Base-by-base conservation (phyloP, 92 coral and sea anemone genomes). In the Porites lobata region DNA sequence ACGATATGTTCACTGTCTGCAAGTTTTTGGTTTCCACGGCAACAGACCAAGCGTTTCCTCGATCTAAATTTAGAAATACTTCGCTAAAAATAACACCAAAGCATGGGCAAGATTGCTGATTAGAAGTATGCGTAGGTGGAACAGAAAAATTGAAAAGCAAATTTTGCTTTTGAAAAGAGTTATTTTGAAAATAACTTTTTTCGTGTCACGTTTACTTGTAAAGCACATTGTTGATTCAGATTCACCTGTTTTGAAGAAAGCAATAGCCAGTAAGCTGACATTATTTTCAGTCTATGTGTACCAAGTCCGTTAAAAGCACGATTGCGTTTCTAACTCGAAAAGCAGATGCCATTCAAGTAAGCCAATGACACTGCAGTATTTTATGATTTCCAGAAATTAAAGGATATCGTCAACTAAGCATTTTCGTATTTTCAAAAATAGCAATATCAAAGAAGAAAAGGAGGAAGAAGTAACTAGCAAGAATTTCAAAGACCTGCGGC, bases 311-410 rank as follows among this genome's bases (percentile, higher is more conserved):
- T 8, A 68, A 14, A 9, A 50, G 19, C 24, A 1, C 32, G 50
- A 14, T 53, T 54, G 85, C 21, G 7, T 64, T 18, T 26, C 73
- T 76, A 68, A 54, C 74, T 76, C 53, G 19, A 24, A 26, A 13
- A 7, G 32, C 85, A 81, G 85, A 68, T 81, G 85, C 58, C 63
- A 53, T 26, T 24, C 19, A 67, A 50, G 21, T 81, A 66, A 81
- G 52, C 85, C 85, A 53, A 81, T 52, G 66, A 53, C 53, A 29
- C 56, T 8, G 29, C 65, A 56, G 85, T n/a, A 65, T 50, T 12
- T 65, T 38, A 38, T 38, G 47, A 4, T 38, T 66, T 66, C 9
- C 10, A 61, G 81, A 77, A 59, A 26, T 6, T 66, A 75, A 69
- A 26, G 69, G 85, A 29, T 69, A 54, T 9, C 17, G 52, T 7